Conservation (phyloP, 2,888 invertebrate genomes). For the Chloroclysta siterata region DNA sequence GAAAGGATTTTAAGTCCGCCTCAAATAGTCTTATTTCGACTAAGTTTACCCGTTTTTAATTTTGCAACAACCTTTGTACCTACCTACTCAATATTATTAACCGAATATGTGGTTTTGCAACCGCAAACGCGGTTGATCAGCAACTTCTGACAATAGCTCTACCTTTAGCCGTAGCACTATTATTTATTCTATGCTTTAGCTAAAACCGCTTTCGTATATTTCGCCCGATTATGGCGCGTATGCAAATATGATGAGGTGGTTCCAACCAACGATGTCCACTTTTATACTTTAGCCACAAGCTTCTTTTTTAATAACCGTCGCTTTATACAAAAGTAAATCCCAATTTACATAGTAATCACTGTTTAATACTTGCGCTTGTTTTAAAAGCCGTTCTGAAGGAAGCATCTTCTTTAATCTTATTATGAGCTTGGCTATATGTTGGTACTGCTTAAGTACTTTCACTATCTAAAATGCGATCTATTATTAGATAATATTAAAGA, state of each 20-base stretch:
- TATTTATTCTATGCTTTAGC: neutral
- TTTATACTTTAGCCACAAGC: conserved; percentile 36
- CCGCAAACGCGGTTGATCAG: conserved; percentile 8
- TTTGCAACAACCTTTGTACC: too few species aligned
- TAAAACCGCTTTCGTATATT: conserved; percentile 30
- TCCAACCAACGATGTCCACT: conserved; percentile 33
- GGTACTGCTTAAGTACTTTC: too few species aligned
- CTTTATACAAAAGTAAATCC: conserved; percentile 32
- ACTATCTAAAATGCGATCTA: too few species aligned
- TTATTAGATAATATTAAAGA: too few species aligned
- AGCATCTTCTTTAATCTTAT: conserved; percentile 14
- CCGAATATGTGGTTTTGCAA: neutral
- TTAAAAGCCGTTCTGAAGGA: conserved; percentile 18
- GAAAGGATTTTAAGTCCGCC: too few species aligned
- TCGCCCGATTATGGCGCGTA: conserved; percentile 32
- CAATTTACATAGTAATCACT: conserved; percentile 35
- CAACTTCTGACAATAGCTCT: conserved; percentile 10
- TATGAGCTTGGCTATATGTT: conserved; percentile 12
- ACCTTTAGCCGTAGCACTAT: neutral
- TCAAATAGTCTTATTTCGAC: too few species aligned
- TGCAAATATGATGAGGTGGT: conserved; percentile 40
- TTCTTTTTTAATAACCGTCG: conserved; percentile 37
- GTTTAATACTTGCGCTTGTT: conserved; percentile 31
- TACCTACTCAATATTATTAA: neutral
- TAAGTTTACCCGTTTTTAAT: too few species aligned